Percentiles rank a stretch among this genome's conserved stretches.
Conservation (phyloP, 1,140 invertebrate species). For the Odontomachus brunneus region DNA sequence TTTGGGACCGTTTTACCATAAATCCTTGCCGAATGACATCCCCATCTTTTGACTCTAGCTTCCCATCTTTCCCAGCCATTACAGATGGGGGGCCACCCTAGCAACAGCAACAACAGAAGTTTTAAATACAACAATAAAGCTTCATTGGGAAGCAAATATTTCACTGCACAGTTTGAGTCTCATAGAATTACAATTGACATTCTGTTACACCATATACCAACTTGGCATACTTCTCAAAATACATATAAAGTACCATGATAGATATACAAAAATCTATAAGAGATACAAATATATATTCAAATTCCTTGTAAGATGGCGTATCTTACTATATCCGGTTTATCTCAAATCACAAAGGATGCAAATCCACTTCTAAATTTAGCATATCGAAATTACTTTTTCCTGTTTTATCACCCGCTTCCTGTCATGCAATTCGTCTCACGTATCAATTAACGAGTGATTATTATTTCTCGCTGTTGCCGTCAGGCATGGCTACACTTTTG, state of each 20-base stretch:
- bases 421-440: slow-evolving; percentile 22
- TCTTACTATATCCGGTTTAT: neutral
- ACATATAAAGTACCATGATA: too few relatives aligned
- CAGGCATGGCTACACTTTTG: neutral
- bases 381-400: slow-evolving; percentile 15
- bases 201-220: slow-evolving; percentile 27
- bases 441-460: slow-evolving; percentile 30
- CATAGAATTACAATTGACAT: neutral
- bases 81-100: slow-evolving; percentile 73
- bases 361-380: slow-evolving; percentile 52
- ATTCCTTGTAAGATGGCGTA: neutral
- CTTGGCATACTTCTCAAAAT: neutral
- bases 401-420: slow-evolving; percentile 7
- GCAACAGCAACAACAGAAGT: slow-evolving; percentile 39
- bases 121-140: neutral
- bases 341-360: slow-evolving; percentile 4
- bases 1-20: slow-evolving; percentile 94
- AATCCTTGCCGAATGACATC: slow-evolving; percentile 87
- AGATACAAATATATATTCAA: neutral
- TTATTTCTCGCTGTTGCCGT: neutral
- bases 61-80: slow-evolving; percentile 83
- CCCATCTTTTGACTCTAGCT: slow-evolving; percentile 78
- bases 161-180: neutral
- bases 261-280: too few relatives aligned
- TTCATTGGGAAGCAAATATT: neutral